Evolutionary conservation across 1,140 invertebrate species (phyloP), one percentile per base, ranked within the genome.

Genomic region (Oedothorax gibbosus): DNA sequence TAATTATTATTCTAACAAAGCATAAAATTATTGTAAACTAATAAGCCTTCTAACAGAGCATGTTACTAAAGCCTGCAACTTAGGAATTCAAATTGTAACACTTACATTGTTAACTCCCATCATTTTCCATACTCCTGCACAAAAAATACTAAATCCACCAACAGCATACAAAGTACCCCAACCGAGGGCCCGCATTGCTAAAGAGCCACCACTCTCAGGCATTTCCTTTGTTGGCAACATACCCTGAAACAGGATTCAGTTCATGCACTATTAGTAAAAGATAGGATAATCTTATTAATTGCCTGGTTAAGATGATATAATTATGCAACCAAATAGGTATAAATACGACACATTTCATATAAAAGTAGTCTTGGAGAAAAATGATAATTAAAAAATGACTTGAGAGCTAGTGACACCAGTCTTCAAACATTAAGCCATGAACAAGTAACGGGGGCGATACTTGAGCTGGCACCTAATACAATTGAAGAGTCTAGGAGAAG

Each of bases 131-230:
- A 97, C 93, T 12, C 93, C 92, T 90, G 94, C 97, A 89, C 94
- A 95, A 78, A 98, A 90, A 68, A 95, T 88, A 14, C 95, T 92
- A 87, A 96, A 95, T 12, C 96, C 96, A 57, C 94, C 91, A 15
- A 96, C 91, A 0, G 97, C 95, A 90, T 96, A 97, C 2, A 97
- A 88, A 7, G 95, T 95, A 4, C 96, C 97, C 94, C 95, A 95
- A 21, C 94, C 94, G 3, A 98, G 91, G 2, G 97, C 97, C 89
- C 95, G 90, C 54, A 96, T 83, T 3, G 96, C 96, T 82, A 98
- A 91, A 7, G 93, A 91, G 7, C 93, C 93, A 18, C 96, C 96
- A 85, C 93, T 93, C 89, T 96, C 95, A 35, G 93, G 91, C 66
- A 95, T 87, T 87, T 94, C 93, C 87, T 92, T 90, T 56, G 91